Evolutionary conservation across 1,140 invertebrate genomes (phyloP), one percentile per base, ranked within the genome.

Genomic region (Penaeus indicus): DNA sequence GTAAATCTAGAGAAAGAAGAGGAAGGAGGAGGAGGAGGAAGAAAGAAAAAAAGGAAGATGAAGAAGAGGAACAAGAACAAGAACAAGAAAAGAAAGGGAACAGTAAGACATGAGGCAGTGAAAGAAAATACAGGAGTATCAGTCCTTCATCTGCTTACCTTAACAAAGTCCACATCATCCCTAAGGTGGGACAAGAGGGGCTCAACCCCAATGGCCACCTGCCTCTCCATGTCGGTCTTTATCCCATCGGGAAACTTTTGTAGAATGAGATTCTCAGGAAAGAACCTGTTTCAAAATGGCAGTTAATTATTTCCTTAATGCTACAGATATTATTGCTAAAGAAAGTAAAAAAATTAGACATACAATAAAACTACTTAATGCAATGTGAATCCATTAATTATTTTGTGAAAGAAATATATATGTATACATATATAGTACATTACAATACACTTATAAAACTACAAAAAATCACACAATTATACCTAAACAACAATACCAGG

Each of bases 141-240:
- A 27, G 0, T 75, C 72, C 16, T 18, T 25, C 16, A 38, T 18
- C 18, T 22, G 22, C 81, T 42, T 64, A 86, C 85, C 77, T 86
- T 69, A 27, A 86, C 78, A 69, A 86, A 86, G 42, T 81, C 78
- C 78, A 79, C 85, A 67, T 86, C 85, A 64, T 81, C 77, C 54
- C 85, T 67, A 1, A 86, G 85, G 47, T 86, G 85, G 18, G 62
- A 18, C 62, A 86, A 27, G 18, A 86, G 78, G 64, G 85, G 85
- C 67, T 80, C 85, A n/a, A 86, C 80, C 8, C 77, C 85, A 54
- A 79, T 60, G 10, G 32, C 64, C 25, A 81, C 77, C 62, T 86
- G 85, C 38, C 22, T 60, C 38, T 86, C 85, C 27, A 86, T 47
- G 54, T 81, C 85, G 4, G 42, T 64, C 42, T 81, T 86, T n/a